Evolutionary conservation across 2,797 vertebrate species (phyloP), one percentile per base, ranked within the genome.

Genomic region (Notoglanidium macrostoma): DNA sequence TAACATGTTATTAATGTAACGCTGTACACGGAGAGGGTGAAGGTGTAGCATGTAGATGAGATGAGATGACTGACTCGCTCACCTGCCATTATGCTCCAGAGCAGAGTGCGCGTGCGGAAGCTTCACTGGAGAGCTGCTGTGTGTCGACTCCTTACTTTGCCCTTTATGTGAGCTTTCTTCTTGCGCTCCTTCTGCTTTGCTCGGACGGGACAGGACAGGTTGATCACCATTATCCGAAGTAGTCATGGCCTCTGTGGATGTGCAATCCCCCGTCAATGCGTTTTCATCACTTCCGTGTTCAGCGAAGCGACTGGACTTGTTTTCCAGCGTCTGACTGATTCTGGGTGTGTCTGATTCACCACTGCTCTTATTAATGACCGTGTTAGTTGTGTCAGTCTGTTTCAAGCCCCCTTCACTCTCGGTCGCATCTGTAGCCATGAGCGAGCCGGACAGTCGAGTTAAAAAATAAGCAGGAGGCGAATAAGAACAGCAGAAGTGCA

Each of bases 391-490:
- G 90, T 68, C 92, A 63, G 59, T 88, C 72, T 86, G 85, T 82
- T 91, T 94, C 70, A 93, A 73, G 85, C 72, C 92, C 26, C 91
- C 92, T 83, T 95, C 94, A 77, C 90, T 92, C 88, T 93, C 93
- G 17, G 90, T 92, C 88, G 92, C 92, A 87, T 95, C 95, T 85
- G 95, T 93, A 87, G 95, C 95, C 96, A 96, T 96, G 26, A 32
- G 61, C n/a, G 74, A 79, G 81, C 80, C 83, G 87, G 55, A 87
- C 83, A 78, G 73, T n/a, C 32, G n/a, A 3, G 5, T 21, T 68
- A 12, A n/a, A 77, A 49, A 12, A 10, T 0, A 76, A 21, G 10
- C 46, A 55, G 14, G 29, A 3, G 29, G 17, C 19, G 40, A 54
- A 49, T 46, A 57, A 63, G 15, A 49, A 12, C 21, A 29, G 44